Percentiles rank a stretch among this genome's conserved stretches.
phyloP scores from a whole-genome alignment of 2,888 invertebrate species.

The Vanessa cardui region DNA sequence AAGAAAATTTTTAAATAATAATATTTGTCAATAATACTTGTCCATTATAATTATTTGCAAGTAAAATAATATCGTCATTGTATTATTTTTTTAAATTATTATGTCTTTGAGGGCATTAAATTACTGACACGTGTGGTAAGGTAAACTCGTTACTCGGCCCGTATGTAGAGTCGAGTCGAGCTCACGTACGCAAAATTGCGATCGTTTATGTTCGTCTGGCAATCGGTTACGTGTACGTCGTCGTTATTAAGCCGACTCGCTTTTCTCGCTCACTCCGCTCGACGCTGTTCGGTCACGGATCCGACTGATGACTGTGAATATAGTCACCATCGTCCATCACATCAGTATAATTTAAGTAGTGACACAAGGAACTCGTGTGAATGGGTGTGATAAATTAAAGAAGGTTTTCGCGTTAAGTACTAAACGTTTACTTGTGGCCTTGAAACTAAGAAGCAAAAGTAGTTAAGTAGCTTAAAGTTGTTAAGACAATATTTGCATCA shows the following conservation, averaged over 20 bases:
- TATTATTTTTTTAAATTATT: not conserved
- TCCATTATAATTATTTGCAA: no score
- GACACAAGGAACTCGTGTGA: constrained; percentile 48
- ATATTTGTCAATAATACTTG: no score
- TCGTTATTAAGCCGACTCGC: constrained; percentile 4
- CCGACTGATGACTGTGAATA: constrained; percentile 19
- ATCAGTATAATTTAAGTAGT: constrained; percentile 46
- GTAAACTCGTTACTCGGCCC: constrained; percentile 4
- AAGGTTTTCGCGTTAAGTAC: constrained; percentile 50
- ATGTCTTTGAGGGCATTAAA: not conserved
- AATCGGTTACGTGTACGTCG: constrained; percentile 12
- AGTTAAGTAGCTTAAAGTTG: constrained; percentile 45
- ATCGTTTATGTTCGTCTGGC: constrained; percentile 26
- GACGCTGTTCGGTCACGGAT: constrained; percentile 30
- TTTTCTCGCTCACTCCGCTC: constrained; percentile 33
- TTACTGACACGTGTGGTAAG: constrained; percentile 16
- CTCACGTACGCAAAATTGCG: constrained; percentile 21
- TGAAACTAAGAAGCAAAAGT: constrained; percentile 48
- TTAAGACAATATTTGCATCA: constrained; percentile 56
- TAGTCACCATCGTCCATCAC: constrained; percentile 7
- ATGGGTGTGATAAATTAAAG: constrained; percentile 47
- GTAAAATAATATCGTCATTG: not conserved
- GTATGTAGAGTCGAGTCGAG: constrained; percentile 8
- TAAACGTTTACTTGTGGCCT: constrained; percentile 56
- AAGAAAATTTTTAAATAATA: no score